These are phyloP conservation scores for Nudaria mundana DNA, from an alignment of 2,888 invertebrate genomes.

Conservation along the genomic window DNA sequence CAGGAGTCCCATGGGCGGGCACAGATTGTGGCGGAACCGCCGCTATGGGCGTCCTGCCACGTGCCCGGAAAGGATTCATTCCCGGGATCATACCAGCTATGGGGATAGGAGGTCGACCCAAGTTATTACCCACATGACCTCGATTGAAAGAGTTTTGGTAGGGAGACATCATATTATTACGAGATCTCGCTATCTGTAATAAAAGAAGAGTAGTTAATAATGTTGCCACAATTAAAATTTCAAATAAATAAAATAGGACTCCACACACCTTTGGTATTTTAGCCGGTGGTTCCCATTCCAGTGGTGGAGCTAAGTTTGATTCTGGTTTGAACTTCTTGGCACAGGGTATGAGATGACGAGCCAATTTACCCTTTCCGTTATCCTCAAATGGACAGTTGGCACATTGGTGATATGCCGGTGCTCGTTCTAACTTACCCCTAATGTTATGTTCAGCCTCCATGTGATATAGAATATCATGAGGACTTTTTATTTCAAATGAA, in stretches of 20 bases:
- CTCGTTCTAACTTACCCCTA: conserved; percentile 90
- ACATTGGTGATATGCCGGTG: conserved; percentile 94
- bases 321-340: conserved; percentile 94
- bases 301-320: conserved; percentile 91
- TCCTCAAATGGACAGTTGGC: conserved; percentile 97
- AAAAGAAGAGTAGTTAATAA: not conserved
- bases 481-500: conserved; percentile 89
- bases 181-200: conserved; percentile 53
- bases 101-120: conserved; percentile 39
- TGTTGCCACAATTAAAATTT: not conserved
- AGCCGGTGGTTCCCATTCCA: conserved; percentile 96
- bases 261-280: conserved; percentile 89
- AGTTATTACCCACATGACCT: conserved; percentile 57
- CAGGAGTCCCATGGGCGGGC: conserved; percentile 48
- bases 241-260: not conserved
- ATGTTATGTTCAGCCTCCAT: conserved; percentile 95
- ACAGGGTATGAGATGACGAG: conserved; percentile 93
- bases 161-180: conserved; percentile 55
- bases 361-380: conserved; percentile 94
- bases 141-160: conserved; percentile 62
- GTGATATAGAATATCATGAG: conserved; percentile 93
- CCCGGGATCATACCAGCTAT: conserved; percentile 35
- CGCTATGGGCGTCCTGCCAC: conserved; percentile 50
- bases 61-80: conserved; percentile 44
- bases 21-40: conserved; percentile 35